Evolutionary conservation across 2,888 invertebrate genomes (phyloP), one percentile per base, ranked within the genome.

Genomic region (Apodemia duryi): DNA sequence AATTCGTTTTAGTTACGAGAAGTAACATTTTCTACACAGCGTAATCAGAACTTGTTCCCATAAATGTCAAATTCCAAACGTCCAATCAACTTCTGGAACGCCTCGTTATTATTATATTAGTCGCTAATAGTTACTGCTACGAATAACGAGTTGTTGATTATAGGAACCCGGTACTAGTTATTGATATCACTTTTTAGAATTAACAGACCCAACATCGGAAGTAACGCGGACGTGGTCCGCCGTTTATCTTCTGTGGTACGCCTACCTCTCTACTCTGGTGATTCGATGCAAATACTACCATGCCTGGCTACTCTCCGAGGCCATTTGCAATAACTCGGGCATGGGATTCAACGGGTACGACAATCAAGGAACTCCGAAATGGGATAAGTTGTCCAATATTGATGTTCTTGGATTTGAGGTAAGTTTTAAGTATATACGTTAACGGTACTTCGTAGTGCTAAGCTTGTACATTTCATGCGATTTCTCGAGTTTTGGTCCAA

Each of bases 301-400:
- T 83, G 98, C 98, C n/a, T 99, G 98, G 98, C 93, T 97, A 67
- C 93, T 98, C 76, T 97, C 98, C 6, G 99, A 99, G 85, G 97
- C 98, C 1, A 96, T 98, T 73, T 98, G 98, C 85, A 98, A 99
- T 85, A 97, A 97, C 82, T 96, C 97, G 29, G 99, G 99, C 1
- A 94, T 99, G 79, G 98, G 98, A 0, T 97, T 95, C 83, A 95
- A 96, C 74, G 98, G 98, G 0, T 97, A 95, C 81, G 94, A 95
- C 77, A 91, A 93, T 63, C 91, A 95, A 68, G 97, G 97, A 57
- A 89, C 93, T 62, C 92, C 96, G 2, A 95, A 95, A 77, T 99
- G 99, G 99, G 97, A 99, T 85, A 94, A 97, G 70, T 94, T 97
- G 79, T 96, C 98, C 61, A 99, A 99, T 82, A 97, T 99, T 54